Conservation (phyloP, 2,113 vertebrate genomes). For the Syngnathus typhle region DNA sequence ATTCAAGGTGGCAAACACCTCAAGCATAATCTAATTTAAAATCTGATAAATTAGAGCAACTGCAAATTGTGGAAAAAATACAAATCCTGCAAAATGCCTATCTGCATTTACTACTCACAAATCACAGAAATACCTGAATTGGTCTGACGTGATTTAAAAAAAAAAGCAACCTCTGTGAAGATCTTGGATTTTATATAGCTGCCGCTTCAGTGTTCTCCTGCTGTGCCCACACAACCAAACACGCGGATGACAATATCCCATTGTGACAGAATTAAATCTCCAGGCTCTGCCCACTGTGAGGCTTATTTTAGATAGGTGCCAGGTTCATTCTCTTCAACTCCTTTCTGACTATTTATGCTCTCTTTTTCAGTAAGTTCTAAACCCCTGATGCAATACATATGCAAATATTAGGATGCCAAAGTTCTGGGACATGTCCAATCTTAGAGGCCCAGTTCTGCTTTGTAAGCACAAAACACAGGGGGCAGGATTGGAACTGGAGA, state of each 20-base stretch:
- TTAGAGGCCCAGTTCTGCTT: constrained; percentile 50
- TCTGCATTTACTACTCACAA: constrained; percentile 10
- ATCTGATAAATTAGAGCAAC: constrained; percentile 19
- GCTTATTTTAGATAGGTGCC: constrained; percentile 36
- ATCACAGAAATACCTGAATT: constrained; percentile 16
- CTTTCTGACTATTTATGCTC: constrained; percentile 57
- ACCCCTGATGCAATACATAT: constrained; percentile 56
- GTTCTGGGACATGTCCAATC: constrained; percentile 53
- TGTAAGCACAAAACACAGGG: constrained; percentile 62
- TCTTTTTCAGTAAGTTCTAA: constrained; percentile 52
- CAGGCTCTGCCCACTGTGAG: constrained; percentile 28
- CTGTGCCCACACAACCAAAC: constrained; percentile 36
- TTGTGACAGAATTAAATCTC: constrained; percentile 46
- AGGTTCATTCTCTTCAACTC: constrained; percentile 52
- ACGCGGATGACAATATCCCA: constrained; percentile 45
- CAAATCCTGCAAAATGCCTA: constrained; percentile 11
- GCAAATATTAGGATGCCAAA: constrained; percentile 56
- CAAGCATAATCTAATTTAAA: constrained; percentile 19
- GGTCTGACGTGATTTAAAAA: constrained; percentile 14
- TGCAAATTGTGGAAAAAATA: constrained; percentile 7
- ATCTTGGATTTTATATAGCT: constrained; percentile 31
- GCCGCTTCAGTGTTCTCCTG: constrained; percentile 31
- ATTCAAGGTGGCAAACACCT: constrained; percentile 28
- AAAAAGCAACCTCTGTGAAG: constrained; percentile 18
- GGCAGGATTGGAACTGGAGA: constrained; percentile 48